Conservation (phyloP, 2,113 vertebrate species). For the Gambusia holbrooki region DNA sequence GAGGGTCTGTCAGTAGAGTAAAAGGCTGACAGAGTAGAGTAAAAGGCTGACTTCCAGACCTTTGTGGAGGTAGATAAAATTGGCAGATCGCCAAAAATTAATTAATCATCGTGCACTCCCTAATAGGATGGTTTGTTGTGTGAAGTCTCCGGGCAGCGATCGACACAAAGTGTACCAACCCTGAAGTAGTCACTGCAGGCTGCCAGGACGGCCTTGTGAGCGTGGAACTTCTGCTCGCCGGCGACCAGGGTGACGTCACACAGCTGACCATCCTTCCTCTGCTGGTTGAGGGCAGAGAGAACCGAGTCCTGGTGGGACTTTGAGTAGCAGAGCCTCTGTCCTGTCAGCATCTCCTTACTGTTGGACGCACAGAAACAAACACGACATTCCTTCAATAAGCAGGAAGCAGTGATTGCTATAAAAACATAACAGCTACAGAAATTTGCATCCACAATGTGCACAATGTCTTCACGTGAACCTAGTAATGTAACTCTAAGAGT, state of each 20-base stretch:
- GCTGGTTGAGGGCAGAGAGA: constrained; percentile 93
- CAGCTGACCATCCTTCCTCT: constrained; percentile 93
- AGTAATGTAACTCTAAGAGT: no score
- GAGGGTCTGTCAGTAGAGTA: no score
- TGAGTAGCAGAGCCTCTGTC: constrained; percentile 95
- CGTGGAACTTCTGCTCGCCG: constrained; percentile 95
- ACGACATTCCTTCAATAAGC: not conserved
- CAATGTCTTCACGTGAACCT: not conserved
- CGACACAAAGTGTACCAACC: constrained; percentile 79
- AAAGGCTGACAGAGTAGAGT: no score
- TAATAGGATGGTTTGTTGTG: no score
- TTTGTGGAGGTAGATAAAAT: no score
- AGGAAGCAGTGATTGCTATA: not conserved
- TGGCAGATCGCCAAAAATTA: no score
- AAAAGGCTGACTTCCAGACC: no score
- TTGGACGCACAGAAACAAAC: constrained; percentile 62
- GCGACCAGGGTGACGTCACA: constrained; percentile 96
- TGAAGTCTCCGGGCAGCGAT: no score
- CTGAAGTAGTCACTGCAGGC: constrained; percentile 98
- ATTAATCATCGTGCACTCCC: no score
- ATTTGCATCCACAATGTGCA: not conserved
- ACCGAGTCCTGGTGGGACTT: constrained; percentile 94
- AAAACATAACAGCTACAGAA: not conserved
- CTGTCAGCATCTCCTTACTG: constrained; percentile 94
- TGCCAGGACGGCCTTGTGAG: constrained; percentile 95